phyloP scores from a whole-genome alignment of 2,888 invertebrate species.

The Polydrusus cervinus region DNA sequence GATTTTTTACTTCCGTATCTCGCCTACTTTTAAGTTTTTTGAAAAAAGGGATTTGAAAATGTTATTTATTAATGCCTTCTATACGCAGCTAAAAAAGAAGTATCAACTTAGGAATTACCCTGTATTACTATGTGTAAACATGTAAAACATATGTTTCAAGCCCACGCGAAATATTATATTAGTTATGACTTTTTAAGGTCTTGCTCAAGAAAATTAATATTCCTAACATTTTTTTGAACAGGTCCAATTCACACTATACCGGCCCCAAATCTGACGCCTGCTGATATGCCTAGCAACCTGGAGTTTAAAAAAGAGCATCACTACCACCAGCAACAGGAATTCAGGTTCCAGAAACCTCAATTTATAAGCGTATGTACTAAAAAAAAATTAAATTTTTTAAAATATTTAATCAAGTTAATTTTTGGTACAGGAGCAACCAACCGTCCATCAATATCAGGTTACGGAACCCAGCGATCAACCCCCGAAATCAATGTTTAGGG shows the following conservation, averaged over 20 bases:
- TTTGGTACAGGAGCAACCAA: slow-evolving; percentile 36
- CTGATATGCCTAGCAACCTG: slow-evolving; percentile 75
- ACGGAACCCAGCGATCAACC: slow-evolving; percentile 69
- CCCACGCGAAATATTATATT: too few species aligned
- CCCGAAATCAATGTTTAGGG: slow-evolving; percentile 24
- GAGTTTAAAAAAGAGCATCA: slow-evolving; percentile 48
- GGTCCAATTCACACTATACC: slow-evolving; percentile 90
- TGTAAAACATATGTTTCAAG: too few species aligned
- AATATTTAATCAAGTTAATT: too few species aligned
- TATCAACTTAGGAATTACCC: too few species aligned
- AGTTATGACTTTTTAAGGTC: too few species aligned
- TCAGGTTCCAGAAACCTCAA: slow-evolving; percentile 38
- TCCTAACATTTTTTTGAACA: background rate
- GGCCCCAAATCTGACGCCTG: slow-evolving; percentile 85
- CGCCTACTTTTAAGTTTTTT: too few species aligned
- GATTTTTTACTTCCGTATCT: too few species aligned
- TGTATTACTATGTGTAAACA: too few species aligned
- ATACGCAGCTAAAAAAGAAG: too few species aligned
- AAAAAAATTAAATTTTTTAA: background rate
- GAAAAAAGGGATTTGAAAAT: too few species aligned
- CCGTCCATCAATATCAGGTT: slow-evolving; percentile 73
- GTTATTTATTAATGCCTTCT: too few species aligned
- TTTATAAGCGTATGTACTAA: slow-evolving; percentile 6
- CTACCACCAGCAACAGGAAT: slow-evolving; percentile 47
- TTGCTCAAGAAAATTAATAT: too few species aligned